A percentile compares a stretch with the other conserved stretches of the same genome.
These are phyloP conservation scores for Pangasius larnaudii DNA, from an alignment of 2,797 vertebrate genomes.

Conservation along the genomic window DNA sequence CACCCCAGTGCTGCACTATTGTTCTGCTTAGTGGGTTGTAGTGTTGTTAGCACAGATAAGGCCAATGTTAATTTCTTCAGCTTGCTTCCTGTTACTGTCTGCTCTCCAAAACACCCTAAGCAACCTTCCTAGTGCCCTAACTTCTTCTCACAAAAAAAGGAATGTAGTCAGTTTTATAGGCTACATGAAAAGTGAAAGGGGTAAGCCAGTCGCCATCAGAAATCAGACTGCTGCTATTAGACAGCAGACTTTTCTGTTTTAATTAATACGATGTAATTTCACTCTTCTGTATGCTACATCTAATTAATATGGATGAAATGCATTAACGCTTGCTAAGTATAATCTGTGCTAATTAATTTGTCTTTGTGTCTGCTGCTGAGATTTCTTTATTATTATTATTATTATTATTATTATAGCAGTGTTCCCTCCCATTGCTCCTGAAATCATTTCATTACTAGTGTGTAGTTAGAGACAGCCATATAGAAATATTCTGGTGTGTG, in stretches of 20 bases:
- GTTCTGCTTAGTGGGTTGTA: slow-evolving; percentile 86
- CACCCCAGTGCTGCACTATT: slow-evolving; percentile 86
- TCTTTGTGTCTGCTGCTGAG: slow-evolving; percentile 68
- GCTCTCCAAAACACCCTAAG: background rate
- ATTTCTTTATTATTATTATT: slow-evolving; percentile 62
- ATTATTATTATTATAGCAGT: slow-evolving; percentile 53
- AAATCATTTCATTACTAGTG: slow-evolving; percentile 57
- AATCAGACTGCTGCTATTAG: slow-evolving; percentile 11
- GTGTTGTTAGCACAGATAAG: slow-evolving; percentile 82
- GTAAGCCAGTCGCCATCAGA: background rate
- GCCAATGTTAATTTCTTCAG: slow-evolving; percentile 67
- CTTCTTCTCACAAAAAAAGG: background rate
- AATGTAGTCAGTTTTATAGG: slow-evolving; percentile 7
- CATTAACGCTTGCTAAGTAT: slow-evolving; percentile 77
- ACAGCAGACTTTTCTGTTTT: slow-evolving; percentile 69
- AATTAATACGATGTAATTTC: slow-evolving; percentile 75
- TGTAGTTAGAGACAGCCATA: slow-evolving; percentile 57
- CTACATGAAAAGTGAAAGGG: slow-evolving; percentile 19
- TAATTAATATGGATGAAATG: slow-evolving; percentile 72
- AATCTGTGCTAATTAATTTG: slow-evolving; percentile 77
- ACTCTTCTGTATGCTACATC: slow-evolving; percentile 69
- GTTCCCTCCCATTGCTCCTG: slow-evolving; percentile 59
- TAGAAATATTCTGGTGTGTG: slow-evolving; percentile 58
- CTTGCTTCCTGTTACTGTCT: slow-evolving; percentile 70
- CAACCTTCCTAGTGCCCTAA: background rate